These are phyloP conservation scores for Sphinx pinastri DNA, from an alignment of 2,888 invertebrate species.

Conservation along the genomic window DNA sequence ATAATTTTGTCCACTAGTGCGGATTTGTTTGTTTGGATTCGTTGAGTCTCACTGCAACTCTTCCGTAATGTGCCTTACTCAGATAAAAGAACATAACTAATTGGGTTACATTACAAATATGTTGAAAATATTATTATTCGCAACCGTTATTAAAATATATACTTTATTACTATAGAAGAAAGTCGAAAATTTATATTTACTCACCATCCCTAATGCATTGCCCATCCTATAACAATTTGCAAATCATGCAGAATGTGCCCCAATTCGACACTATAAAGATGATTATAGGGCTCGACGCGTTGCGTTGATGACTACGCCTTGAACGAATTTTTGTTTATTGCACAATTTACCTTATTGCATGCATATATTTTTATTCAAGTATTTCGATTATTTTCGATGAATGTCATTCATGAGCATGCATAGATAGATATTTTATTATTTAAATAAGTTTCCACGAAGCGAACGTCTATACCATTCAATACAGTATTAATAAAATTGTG, in stretches of 20 bases:
- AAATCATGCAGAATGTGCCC: slow-evolving; percentile 2
- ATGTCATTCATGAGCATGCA: not conserved
- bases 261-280: not conserved
- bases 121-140: no score
- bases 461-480: not conserved
- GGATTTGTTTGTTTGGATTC: no score
- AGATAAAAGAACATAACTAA: no score
- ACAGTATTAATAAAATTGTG: not conserved
- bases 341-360: not conserved
- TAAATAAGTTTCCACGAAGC: not conserved
- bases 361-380: no score
- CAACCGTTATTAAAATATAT: no score
- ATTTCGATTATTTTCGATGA: no score
- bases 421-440: not conserved
- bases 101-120: no score
- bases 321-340: not conserved
- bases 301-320: not conserved
- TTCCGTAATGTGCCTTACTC: no score
- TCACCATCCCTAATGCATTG: not conserved
- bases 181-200: not conserved
- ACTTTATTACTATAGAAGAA: no score
- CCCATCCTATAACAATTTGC: not conserved
- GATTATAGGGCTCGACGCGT: slow-evolving; percentile 2
- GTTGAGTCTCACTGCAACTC: no score
- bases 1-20: no score